Base-by-base conservation (phyloP, 2,888 invertebrate genomes). In the Rhingia rostrata region DNA sequence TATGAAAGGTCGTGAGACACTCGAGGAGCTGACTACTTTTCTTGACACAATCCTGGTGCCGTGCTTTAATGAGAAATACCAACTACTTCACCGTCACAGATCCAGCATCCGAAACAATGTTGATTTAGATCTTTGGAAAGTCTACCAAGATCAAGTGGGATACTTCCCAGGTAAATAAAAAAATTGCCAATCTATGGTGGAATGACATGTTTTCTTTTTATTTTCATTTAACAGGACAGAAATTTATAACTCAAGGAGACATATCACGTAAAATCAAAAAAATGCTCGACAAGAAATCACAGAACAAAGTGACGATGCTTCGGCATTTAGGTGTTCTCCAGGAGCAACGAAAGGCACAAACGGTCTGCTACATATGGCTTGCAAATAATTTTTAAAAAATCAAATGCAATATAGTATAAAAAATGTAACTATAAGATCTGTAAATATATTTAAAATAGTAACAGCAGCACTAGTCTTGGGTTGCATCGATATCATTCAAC, bases 51-150 rank as follows among this genome's bases (percentile, higher is more conserved):
- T 88, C 0, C 78, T 90, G 14, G 86, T 89, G 2, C 87, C 87
- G 5, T 89, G 89, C 70, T 89, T 90, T 41, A 89, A 88, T 67
- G 89, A 89, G 67, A 90, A 90, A 58, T 90, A 90, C 58, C 87
- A 88, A 66, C 64, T 90, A 4, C 60, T 88, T 0, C 86, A 89
- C 69, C 88, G 88, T 4, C 87, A 88, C 6, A 87, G 88, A 2
- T 87, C 85, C 49, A 81, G 86, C 32, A 39, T 90, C 4, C 87
- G 87, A 22, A 88, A 88, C 58, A 67, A 61, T 6, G 83, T 66
- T 0, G 88, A 89, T 33, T 51, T 89, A 32, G 88, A 88, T 32
- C 60, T 90, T 22, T 89, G 90, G 90, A 88, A 87, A 53, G 33
- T 88, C 2, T 90, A 87, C 72, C 87, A 88, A 53, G 86, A 88